phyloP scores from a whole-genome alignment of 2,113 vertebrate genomes.

The Lagopus leucura region DNA sequence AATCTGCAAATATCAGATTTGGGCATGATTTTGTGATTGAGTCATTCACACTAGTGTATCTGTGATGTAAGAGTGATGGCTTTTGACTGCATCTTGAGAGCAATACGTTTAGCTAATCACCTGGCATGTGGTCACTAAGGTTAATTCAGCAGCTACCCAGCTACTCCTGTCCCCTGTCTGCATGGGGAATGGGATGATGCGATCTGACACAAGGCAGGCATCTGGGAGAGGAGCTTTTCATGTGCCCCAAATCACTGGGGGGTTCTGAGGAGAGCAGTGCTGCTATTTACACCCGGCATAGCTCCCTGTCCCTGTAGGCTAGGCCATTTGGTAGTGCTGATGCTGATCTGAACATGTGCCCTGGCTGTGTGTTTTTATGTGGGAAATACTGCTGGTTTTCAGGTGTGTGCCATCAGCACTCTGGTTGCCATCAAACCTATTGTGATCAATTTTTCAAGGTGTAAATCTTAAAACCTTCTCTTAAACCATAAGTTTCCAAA shows the following conservation, averaged over 20 bases:
- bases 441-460: not conserved
- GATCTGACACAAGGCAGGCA: not conserved
- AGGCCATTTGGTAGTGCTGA: too few species aligned
- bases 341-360: not conserved
- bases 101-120: rapidly evolving
- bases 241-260: not conserved
- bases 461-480: not conserved
- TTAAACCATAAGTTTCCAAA: not conserved
- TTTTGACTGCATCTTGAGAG: not conserved
- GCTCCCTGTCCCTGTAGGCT: rapidly evolving
- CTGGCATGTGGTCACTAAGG: not conserved
- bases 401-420: rapidly evolving
- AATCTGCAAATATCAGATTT: constrained; percentile 36
- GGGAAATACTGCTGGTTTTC: not conserved
- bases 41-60: not conserved
- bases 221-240: not conserved
- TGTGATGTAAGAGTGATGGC: not conserved
- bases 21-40: constrained; percentile 24
- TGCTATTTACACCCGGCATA: rapidly evolving
- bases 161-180: not conserved
- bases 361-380: not conserved
- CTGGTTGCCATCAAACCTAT: not conserved
- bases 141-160: not conserved
- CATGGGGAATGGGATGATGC: not conserved
- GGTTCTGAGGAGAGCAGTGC: not conserved